Evolutionary conservation across 2,797 vertebrate species (phyloP).

Genomic region (Fundulus diaphanus): DNA sequence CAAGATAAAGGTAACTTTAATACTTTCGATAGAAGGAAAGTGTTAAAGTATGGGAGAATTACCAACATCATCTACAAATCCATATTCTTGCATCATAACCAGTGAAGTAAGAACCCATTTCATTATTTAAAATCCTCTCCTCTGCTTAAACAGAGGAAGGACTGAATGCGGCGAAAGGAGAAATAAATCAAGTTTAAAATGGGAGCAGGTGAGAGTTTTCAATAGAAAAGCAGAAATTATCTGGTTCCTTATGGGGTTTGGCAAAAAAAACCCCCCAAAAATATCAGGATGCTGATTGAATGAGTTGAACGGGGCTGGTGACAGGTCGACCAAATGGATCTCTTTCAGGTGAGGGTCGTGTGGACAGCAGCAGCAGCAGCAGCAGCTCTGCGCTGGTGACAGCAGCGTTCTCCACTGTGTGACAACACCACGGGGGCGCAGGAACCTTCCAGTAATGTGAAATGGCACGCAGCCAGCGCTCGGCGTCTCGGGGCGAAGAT

Average conservation of each 20-base stretch:
- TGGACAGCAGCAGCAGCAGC: slow-evolving; percentile 68
- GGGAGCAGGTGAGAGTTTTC: slow-evolving; percentile 5
- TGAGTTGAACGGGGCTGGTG: slow-evolving; percentile 49
- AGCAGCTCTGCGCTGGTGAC: slow-evolving; percentile 72
- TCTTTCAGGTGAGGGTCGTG: slow-evolving; percentile 52
- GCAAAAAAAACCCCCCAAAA: slow-evolving; percentile 29
- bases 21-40: slow-evolving; percentile 42
- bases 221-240: slow-evolving; percentile 45
- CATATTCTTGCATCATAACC: slow-evolving; percentile 39
- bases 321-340: slow-evolving; percentile 66
- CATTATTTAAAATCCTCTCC: slow-evolving; percentile 51
- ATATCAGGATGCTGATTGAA: slow-evolving; percentile 48
- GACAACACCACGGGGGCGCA: slow-evolving; percentile 69
- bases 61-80: slow-evolving; percentile 8
- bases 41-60: slow-evolving; percentile 41
- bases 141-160: slow-evolving; percentile 28
- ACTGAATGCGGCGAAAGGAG: slow-evolving; percentile 7
- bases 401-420: slow-evolving; percentile 71
- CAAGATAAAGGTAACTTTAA: slow-evolving; percentile 47
- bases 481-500: slow-evolving; percentile 65
- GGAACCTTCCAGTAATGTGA: slow-evolving; percentile 71
- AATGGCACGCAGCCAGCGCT: slow-evolving; percentile 67
- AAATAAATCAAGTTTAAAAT: neutral
- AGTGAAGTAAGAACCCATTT: slow-evolving; percentile 46
- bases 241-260: slow-evolving; percentile 44